Evolutionary conservation across 2,113 vertebrate species (phyloP).

Genomic region (Mellivora capensis): DNA sequence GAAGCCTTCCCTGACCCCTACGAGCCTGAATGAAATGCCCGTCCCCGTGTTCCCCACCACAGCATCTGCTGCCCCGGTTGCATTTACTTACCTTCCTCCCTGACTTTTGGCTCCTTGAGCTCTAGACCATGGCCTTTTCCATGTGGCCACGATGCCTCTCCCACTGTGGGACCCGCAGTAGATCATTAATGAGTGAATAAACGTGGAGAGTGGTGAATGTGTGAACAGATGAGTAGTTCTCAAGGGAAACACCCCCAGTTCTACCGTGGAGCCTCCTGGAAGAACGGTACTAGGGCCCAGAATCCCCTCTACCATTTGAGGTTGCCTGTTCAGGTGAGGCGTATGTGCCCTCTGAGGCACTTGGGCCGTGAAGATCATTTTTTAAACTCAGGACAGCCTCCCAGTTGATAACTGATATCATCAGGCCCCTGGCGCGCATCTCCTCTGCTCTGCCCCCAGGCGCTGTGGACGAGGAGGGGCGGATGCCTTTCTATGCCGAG

Average conservation of each 20-base stretch:
- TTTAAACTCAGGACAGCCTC: not conserved
- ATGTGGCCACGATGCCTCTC: not conserved
- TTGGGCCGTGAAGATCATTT: not conserved
- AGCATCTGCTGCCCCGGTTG: not conserved
- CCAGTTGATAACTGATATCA: not conserved
- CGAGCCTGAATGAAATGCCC: not conserved
- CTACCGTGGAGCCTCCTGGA: not conserved
- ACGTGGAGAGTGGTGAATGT: not conserved
- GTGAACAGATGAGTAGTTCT: not conserved
- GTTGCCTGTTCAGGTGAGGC: not conserved
- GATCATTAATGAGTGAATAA: not conserved
- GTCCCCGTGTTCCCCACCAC: not conserved
- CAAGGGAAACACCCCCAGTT: not conserved
- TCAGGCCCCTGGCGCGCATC: not conserved
- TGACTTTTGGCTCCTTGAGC: not conserved
- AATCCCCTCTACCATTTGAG: not conserved
- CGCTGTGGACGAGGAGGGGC: constrained; percentile 93
- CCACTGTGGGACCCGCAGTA: not conserved
- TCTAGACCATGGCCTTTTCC: not conserved
- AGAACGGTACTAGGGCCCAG: not conserved
- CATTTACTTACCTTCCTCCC: not conserved
- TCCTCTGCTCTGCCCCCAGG: constrained; percentile 79
- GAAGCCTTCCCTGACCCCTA: not conserved
- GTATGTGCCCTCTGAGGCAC: not conserved
- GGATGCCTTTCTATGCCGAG: constrained; percentile 95